Evolutionary conservation across 2,797 vertebrate species (phyloP).

Genomic region (Urocyon cinereoargenteus): DNA sequence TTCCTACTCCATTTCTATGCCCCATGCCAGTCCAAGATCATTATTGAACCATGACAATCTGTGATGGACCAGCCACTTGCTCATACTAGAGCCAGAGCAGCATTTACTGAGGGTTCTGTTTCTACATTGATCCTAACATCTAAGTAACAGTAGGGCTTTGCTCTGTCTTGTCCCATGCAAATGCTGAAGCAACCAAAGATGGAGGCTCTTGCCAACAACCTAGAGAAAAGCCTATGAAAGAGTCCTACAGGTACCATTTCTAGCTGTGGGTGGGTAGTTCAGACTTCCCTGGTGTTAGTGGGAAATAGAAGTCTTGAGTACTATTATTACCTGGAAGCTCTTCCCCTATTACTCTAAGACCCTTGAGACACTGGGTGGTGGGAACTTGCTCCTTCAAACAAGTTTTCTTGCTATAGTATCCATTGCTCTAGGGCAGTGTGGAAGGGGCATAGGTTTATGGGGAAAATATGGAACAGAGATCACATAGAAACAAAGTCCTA

Average conservation of each 20-base stretch:
- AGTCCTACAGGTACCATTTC: not conserved
- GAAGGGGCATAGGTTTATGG: not conserved
- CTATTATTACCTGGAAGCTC: not conserved
- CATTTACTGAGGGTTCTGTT: not conserved
- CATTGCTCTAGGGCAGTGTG: not conserved
- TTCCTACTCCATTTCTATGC: not conserved
- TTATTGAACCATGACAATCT: conserved; percentile 21
- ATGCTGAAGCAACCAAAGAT: not conserved
- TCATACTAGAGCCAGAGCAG: not conserved
- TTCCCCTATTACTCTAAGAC: not conserved
- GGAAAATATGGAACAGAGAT: not conserved
- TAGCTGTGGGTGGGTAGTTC: not conserved
- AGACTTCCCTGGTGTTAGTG: not conserved
- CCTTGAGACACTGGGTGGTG: not conserved
- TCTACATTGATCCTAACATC: not conserved
- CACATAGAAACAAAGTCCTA: not conserved
- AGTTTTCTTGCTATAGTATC: not conserved
- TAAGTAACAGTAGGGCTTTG: not conserved
- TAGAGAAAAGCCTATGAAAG: not conserved
- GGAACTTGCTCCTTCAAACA: not conserved
- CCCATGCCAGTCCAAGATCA: conserved; percentile 24
- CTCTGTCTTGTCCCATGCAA: not conserved
- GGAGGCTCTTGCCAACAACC: not conserved
- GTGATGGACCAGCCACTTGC: not conserved
- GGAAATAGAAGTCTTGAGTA: not conserved